These are phyloP conservation scores for Thaumatotibia leucotreta DNA, from an alignment of 1,140 invertebrate species.

Conservation along the genomic window DNA sequence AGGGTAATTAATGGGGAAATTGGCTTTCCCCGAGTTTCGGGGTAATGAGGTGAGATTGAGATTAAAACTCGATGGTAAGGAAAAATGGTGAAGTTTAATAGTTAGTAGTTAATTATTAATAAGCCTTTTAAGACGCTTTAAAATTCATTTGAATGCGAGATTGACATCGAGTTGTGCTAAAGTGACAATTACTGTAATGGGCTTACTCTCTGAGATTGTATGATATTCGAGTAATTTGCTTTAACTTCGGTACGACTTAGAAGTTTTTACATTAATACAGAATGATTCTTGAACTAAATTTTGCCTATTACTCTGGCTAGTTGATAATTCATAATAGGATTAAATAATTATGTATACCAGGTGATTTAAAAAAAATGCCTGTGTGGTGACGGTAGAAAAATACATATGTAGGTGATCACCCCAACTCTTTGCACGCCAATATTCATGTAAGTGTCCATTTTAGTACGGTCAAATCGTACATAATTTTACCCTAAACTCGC, in stretches of 20 bases:
- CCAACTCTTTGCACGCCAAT: too few species aligned
- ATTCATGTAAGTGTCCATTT: too few species aligned
- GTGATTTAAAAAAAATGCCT: too few species aligned
- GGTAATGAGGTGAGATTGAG: conserved; percentile 74
- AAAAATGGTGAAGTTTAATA: conserved; percentile 46
- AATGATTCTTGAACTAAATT: background rate
- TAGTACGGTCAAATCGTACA: too few species aligned
- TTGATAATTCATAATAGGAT: too few species aligned
- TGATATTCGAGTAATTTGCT: background rate
- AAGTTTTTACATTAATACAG: background rate
- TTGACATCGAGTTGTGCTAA: background rate
- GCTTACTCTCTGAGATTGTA: background rate
- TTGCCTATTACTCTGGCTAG: background rate
- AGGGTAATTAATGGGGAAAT: conserved; percentile 74
- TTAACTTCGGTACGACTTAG: background rate
- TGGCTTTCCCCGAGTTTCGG: conserved; percentile 71
- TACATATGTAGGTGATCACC: too few species aligned
- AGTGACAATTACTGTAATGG: conserved; percentile 11
- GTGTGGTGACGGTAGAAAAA: too few species aligned
- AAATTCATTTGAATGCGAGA: background rate
- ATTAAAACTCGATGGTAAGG: conserved; percentile 70
- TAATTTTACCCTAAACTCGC: too few species aligned
- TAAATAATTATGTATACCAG: too few species aligned
- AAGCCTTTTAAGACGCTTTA: background rate
- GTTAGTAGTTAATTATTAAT: conserved; percentile 4